phyloP scores from a whole-genome alignment of 2,113 vertebrate species.

The Cisticola juncidis region DNA sequence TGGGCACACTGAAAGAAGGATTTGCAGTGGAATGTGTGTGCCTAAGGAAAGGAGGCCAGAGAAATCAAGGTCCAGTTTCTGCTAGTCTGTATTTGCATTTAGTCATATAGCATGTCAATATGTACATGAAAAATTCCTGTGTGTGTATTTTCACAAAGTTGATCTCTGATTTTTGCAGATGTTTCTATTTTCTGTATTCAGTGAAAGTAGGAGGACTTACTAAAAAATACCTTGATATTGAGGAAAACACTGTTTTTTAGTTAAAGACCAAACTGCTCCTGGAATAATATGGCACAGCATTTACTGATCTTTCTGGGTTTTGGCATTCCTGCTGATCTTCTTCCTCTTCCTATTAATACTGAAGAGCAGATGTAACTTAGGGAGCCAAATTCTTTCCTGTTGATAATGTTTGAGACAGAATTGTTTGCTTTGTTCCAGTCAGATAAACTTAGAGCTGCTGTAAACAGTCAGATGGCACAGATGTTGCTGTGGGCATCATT shows the following conservation, averaged over 20 bases:
- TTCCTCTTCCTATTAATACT: not conserved
- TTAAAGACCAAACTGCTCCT: not conserved
- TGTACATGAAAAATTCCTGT: not conserved
- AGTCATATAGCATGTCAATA: not conserved
- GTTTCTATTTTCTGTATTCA: not conserved
- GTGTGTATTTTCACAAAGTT: not conserved
- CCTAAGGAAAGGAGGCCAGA: not conserved
- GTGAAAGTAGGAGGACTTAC: not conserved
- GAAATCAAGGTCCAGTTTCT: not conserved
- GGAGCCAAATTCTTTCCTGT: slow-evolving; percentile 71
- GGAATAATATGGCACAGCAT: not conserved
- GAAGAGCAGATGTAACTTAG: not conserved
- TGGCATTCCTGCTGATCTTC: not conserved
- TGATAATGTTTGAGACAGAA: not conserved
- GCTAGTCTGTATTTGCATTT: not conserved
- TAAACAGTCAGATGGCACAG: slow-evolving; percentile 41
- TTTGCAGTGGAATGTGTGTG: not conserved
- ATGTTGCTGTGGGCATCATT: slow-evolving; percentile 13
- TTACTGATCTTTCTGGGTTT: not conserved
- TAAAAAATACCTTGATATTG: not conserved
- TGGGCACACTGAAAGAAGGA: not conserved
- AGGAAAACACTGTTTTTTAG: not conserved
- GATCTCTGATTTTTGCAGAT: not conserved
- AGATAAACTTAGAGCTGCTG: not conserved
- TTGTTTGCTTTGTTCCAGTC: slow-evolving; percentile 49